phyloP scores from a whole-genome alignment of 2,113 vertebrate species.

The Rhizomys pruinosus region DNA sequence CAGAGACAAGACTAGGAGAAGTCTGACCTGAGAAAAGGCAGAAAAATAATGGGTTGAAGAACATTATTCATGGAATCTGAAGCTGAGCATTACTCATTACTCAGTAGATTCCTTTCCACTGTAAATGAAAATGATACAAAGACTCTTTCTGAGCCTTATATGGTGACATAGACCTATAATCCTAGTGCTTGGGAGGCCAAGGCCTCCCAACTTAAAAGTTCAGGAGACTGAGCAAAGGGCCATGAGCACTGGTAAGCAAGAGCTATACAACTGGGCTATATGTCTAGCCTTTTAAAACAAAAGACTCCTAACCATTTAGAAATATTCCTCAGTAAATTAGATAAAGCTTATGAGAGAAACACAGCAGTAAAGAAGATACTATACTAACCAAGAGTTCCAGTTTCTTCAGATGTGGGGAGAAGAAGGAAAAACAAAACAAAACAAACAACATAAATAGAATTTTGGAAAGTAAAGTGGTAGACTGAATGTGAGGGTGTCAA shows the following conservation, averaged over 20 bases:
- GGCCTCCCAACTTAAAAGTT: not conserved
- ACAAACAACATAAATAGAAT: not conserved
- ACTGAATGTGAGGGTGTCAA: not conserved
- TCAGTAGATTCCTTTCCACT: not conserved
- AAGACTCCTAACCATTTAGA: constrained; percentile 6
- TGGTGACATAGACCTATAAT: not conserved
- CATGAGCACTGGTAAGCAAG: not conserved
- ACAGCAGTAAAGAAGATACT: not conserved
- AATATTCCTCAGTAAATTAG: constrained; percentile 2
- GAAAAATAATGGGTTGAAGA: constrained; percentile 48
- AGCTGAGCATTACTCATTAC: not conserved
- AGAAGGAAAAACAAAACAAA: not conserved
- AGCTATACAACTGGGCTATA: not conserved
- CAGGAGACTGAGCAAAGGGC: not conserved
- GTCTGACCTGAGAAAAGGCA: constrained; percentile 3
- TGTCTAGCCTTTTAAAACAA: not conserved
- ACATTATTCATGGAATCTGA: not conserved
- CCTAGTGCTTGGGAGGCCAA: not conserved
- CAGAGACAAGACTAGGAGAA: not conserved
- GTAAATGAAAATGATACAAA: constrained; percentile 8
- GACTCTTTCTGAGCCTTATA: not conserved
- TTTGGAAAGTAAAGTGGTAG: constrained; percentile 19
- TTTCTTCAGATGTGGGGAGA: constrained; percentile 15
- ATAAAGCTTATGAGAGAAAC: not conserved
- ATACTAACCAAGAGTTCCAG: not conserved